Evolutionary conservation across 2,888 invertebrate genomes (phyloP), one percentile per base, ranked within the genome.

Genomic region (Abscondita cerata): DNA sequence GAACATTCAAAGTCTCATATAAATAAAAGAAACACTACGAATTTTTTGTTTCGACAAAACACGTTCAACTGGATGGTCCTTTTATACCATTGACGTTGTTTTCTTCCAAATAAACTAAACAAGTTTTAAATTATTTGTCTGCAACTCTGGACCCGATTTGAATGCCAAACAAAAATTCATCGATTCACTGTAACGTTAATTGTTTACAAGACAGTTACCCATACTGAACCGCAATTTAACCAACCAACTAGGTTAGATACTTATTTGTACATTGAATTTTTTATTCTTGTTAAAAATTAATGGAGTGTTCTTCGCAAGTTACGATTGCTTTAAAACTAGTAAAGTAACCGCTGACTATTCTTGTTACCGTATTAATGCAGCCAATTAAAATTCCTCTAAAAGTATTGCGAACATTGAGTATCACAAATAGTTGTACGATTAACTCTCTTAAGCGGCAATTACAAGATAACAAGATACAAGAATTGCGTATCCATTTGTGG

Each of bases 21-120:
- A 78, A 78, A 78, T 79, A 77, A 78, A 77, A 76, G 76, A 77
- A 76, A 77, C 78, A 75, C 75, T 73, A 75, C 68, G 65, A 68
- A 67, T 73, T 76, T 76, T 75, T 74, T 70, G 68, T 68, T 70
- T 62, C 64, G 58, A 66, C 65, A 60, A 67, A 65, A 68, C 67
- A 66, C 61, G 66, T 52, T 62, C 66, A 53, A 66, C 57, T 64
- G 66, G 66, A 68, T 62, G 65, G 64, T 65, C 66, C 67, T 69
- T n/a, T 65, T 65, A 65, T 64, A 62, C 69, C 70, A 68, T 70
- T 68, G 64, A 64, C 70, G 59, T 62, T 63, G 61, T 65, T 67
- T 70, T 68, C 68, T 68, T 68, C 67, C 68, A 73, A 71, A 72
- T 71, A 72, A 73, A 73, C 71, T 69, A 68, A 69, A 69, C 71